Evolutionary conservation across 1,140 invertebrate species (phyloP).

Genomic region (Oncopodura yosiiana): DNA sequence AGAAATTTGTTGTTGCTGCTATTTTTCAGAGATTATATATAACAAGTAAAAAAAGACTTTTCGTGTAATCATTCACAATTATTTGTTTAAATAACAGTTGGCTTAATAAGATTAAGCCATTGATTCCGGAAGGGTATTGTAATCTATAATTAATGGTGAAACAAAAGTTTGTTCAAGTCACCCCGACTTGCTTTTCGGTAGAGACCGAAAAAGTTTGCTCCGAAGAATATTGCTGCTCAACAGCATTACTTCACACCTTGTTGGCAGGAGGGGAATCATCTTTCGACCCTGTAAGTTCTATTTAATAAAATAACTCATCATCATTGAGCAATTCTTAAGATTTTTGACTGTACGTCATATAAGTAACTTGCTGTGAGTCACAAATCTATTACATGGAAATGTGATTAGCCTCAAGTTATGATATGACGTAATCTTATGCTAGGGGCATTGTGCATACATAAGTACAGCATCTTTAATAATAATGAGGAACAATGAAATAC

Average conservation of each 20-base stretch:
- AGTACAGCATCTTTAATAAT: no score
- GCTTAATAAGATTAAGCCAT: no score
- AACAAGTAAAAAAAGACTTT: no score
- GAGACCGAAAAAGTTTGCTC: slow-evolving; percentile 4
- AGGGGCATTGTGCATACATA: neutral
- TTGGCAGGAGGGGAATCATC: slow-evolving; percentile 9
- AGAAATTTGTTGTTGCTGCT: no score
- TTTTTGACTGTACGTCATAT: neutral
- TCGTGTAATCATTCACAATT: no score
- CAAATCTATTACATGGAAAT: neutral
- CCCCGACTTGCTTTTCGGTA: slow-evolving; percentile 3
- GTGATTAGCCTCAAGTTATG: neutral
- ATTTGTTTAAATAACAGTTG: no score
- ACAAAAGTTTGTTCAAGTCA: slow-evolving; percentile 12
- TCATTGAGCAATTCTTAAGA: neutral
- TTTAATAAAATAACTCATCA: neutral
- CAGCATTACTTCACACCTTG: slow-evolving; percentile 4
- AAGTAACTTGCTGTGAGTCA: neutral
- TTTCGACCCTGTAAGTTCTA: slow-evolving; percentile 3
- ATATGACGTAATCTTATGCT: neutral
- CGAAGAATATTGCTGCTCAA: neutral
- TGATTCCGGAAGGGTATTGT: no score
- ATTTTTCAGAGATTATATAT: no score
- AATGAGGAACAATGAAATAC: no score
- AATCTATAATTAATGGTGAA: slow-evolving; percentile 17